phyloP scores from a whole-genome alignment of 2,113 vertebrate genomes.

The Quiscalus mexicanus region DNA sequence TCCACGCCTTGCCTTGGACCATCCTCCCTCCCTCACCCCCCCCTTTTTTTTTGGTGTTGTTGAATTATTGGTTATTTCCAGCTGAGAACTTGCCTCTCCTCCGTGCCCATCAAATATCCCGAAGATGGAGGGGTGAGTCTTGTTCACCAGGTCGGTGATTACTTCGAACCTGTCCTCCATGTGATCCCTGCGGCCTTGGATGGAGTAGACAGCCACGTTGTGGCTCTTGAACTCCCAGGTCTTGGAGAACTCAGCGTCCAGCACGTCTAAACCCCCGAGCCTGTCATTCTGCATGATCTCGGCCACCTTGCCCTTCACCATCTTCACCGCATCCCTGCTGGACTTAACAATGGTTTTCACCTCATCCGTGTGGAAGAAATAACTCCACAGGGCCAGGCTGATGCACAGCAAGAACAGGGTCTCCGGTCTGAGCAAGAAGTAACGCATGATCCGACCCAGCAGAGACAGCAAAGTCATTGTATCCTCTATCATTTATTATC shows the following conservation, averaged over 20 bases:
- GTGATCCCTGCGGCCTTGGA: slow-evolving; percentile 96
- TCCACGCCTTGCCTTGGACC: neutral
- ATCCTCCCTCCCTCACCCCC: neutral
- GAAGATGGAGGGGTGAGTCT: slow-evolving; percentile 95
- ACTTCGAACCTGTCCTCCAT: slow-evolving; percentile 98
- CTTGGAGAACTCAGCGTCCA: slow-evolving; percentile 94
- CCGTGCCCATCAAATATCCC: slow-evolving; percentile 97
- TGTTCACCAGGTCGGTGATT: slow-evolving; percentile 90
- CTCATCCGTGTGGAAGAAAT: slow-evolving; percentile 99
- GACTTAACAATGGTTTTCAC: slow-evolving; percentile 99
- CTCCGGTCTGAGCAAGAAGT: slow-evolving; percentile 98
- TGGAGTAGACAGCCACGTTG: slow-evolving; percentile 95
- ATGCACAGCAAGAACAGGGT: slow-evolving; percentile 95
- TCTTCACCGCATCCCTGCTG: slow-evolving; percentile 95
- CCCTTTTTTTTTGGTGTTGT: no score
- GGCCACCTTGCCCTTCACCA: slow-evolving; percentile 98
- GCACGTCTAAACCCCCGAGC: slow-evolving; percentile 90
- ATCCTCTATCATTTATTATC: slow-evolving; percentile 97
- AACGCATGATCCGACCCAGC: slow-evolving; percentile 97
- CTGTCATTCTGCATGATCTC: slow-evolving; percentile 97
- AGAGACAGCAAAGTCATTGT: slow-evolving; percentile 99
- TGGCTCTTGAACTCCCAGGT: slow-evolving; percentile 96
- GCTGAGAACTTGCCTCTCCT: slow-evolving; percentile 87
- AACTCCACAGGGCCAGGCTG: slow-evolving; percentile 98
- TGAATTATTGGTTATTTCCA: neutral